Conservation (phyloP, 2,888 invertebrate species). For the Cerastis leucographa region DNA sequence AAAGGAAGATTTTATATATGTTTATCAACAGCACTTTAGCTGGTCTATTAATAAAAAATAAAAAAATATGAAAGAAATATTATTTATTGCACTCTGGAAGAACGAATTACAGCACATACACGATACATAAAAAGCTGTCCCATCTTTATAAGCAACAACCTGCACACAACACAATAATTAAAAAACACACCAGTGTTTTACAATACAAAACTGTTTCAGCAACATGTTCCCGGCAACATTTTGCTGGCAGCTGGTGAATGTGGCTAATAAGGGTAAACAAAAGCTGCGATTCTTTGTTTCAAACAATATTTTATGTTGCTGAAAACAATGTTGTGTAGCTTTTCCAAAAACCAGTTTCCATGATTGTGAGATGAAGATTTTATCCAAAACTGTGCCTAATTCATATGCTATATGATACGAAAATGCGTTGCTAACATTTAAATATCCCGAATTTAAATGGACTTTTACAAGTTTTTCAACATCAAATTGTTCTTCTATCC, state of each 20-base stretch:
- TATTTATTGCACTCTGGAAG: not conserved
- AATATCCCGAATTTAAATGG: not conserved
- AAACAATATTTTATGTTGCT: too few species aligned
- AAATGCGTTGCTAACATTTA: not conserved
- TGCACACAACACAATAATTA: not conserved
- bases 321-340: not conserved
- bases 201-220: not conserved
- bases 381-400: not conserved
- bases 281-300: not conserved
- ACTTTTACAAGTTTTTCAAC: not conserved
- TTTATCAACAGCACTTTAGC: not conserved
- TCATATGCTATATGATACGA: not conserved
- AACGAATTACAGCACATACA: not conserved
- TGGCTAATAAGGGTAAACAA: not conserved
- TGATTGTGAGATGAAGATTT: not conserved
- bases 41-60: not conserved
- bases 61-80: not conserved
- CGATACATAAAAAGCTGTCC: not conserved
- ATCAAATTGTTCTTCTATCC: slow-evolving; percentile 4
- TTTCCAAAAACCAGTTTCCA: not conserved
- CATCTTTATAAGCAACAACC: not conserved
- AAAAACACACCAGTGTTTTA: not conserved
- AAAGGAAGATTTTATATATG: not conserved
- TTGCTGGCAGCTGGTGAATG: not conserved
- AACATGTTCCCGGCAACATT: not conserved